phyloP scores from a whole-genome alignment of 2,113 vertebrate genomes.

The Thamnophis sirtalis region DNA sequence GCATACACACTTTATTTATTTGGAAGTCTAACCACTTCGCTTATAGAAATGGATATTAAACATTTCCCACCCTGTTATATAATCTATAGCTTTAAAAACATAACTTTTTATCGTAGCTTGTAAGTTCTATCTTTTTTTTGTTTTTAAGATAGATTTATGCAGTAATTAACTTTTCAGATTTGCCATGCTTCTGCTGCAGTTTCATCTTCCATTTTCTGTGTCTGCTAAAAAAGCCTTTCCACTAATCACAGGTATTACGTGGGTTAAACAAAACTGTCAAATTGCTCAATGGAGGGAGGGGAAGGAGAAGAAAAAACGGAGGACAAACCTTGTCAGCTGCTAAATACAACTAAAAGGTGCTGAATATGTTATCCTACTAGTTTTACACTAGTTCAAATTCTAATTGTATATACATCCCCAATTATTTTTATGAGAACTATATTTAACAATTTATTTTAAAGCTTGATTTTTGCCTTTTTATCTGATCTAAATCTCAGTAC shows the following conservation, averaged over 20 bases:
- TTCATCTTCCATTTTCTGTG: constrained; percentile 74
- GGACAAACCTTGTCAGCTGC: background rate
- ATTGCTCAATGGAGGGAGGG: constrained; percentile 11
- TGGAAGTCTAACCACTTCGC: constrained; percentile 63
- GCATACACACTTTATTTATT: constrained; percentile 36
- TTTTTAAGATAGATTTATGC: constrained; percentile 67
- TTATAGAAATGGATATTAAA: constrained; percentile 54
- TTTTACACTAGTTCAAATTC: background rate
- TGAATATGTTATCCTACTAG: background rate
- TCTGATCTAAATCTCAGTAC: background rate
- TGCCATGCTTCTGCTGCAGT: constrained; percentile 76
- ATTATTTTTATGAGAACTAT: constrained; percentile 1
- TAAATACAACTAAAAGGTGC: constrained; percentile 14
- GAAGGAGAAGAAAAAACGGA: background rate
- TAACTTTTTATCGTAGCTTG: constrained; percentile 72
- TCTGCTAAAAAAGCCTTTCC: constrained; percentile 68
- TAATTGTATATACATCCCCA: background rate
- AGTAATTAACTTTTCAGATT: constrained; percentile 77
- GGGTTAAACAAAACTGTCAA: constrained; percentile 24
- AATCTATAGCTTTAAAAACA: constrained; percentile 72
- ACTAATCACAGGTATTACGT: constrained; percentile 61
- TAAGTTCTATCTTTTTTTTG: constrained; percentile 72
- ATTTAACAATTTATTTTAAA: constrained; percentile 8
- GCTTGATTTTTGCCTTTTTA: constrained; percentile 26
- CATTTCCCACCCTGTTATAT: constrained; percentile 78